Percentiles rank a stretch among this genome's conserved stretches.
Evolutionary conservation across 2,888 invertebrate genomes (phyloP).

Genomic region (Sinotaia quadrata): DNA sequence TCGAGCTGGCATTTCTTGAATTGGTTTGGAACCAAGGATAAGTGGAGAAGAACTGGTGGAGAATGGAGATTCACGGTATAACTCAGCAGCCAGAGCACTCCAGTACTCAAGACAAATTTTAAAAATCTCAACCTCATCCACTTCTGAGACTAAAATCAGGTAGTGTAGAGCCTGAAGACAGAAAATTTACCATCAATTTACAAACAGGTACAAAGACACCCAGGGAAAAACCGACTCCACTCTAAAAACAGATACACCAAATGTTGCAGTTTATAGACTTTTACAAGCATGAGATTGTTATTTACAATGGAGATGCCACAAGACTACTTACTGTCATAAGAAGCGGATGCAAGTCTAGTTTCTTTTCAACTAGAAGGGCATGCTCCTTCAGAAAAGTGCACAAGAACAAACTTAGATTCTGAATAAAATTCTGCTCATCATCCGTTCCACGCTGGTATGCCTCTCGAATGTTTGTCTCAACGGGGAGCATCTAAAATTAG

Average conservation of each 20-base stretch:
- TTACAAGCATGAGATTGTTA: too few species aligned
- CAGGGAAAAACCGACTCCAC: too few species aligned
- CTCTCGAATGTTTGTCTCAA: conserved; percentile 91
- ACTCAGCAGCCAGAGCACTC: conserved; percentile 92
- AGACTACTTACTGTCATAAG: conserved; percentile 77
- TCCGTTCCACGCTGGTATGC: conserved; percentile 95
- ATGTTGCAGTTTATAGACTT: too few species aligned
- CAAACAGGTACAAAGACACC: too few species aligned
- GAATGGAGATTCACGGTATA: conserved; percentile 90
- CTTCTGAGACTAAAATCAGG: conserved; percentile 82
- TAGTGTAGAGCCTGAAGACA: conserved; percentile 70
- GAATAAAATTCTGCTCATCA: conserved; percentile 98
- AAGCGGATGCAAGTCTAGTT: conserved; percentile 80
- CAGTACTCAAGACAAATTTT: conserved; percentile 99
- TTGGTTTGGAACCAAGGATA: conserved; percentile 55
- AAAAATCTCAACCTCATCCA: conserved; percentile 99
- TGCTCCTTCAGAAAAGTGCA: conserved; percentile 98
- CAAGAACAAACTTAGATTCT: conserved; percentile 96
- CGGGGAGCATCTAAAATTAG: conserved; percentile 84
- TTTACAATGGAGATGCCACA: too few species aligned
- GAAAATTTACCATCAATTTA: too few species aligned
- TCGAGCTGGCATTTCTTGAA: conserved; percentile 67
- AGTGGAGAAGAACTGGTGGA: conserved; percentile 73
- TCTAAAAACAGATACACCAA: too few species aligned
- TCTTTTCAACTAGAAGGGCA: conserved; percentile 78